A percentile compares a stretch with the other conserved stretches of the same genome.
phyloP scores from a whole-genome alignment of 2,113 vertebrate species.

The Xenopus tropicalis region UCB_Xtro_10.0 CM004445.2:148685001-148685500 shows the following conservation, averaged over 20 bases:
- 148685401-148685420: background rate
- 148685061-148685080: constrained; percentile 19
- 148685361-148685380: background rate
- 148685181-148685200: constrained; percentile 35
- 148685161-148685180: constrained; percentile 30
- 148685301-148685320: background rate
- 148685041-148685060: background rate
- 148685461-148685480: background rate
- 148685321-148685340: constrained; percentile 12
- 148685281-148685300: constrained; percentile 40
- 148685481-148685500: constrained; percentile 1
- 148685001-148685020: background rate
- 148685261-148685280: constrained; percentile 47
- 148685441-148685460: constrained; percentile 26
- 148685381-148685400: constrained; percentile 3
- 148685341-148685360: background rate
- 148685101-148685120: background rate
- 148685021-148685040: background rate
- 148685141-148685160: background rate
- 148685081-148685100: constrained; percentile 23
- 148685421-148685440: constrained; percentile 10
- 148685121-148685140: background rate
- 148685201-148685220: constrained; percentile 42
- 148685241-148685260: constrained; percentile 44
- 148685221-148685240: constrained; percentile 40